Percentiles rank a stretch among this genome's conserved stretches.
Conservation (phyloP, 2,888 invertebrate genomes). For the Agrotis exclamationis region DNA sequence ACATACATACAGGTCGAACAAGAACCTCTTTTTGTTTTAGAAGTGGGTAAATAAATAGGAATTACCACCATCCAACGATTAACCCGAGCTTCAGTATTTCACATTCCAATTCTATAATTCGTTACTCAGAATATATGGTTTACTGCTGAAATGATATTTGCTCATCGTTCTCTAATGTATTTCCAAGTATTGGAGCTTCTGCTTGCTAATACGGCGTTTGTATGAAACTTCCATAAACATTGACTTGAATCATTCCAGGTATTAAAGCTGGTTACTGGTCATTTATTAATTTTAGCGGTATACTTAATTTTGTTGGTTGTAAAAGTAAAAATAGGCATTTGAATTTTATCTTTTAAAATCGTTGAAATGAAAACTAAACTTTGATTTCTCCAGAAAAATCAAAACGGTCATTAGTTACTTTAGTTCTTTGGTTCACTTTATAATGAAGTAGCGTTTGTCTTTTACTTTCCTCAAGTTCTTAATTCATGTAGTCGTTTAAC, state of each 20-base stretch:
- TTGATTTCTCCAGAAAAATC: no score
- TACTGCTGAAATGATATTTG: slow-evolving; percentile 42
- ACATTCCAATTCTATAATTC: slow-evolving; percentile 14
- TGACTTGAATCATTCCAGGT: slow-evolving; percentile 41
- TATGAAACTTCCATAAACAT: slow-evolving; percentile 46
- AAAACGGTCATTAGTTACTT: no score
- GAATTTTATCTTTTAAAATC: no score
- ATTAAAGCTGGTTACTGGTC: slow-evolving; percentile 10
- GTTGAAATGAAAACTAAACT: no score
- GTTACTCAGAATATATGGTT: slow-evolving; percentile 43
- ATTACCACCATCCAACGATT: neutral
- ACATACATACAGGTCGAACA: no score
- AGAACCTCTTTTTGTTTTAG: no score
- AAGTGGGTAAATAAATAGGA: neutral
- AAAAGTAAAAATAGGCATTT: neutral
- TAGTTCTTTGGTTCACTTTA: no score
- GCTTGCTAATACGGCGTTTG: slow-evolving; percentile 25
- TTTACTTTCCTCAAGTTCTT: no score
- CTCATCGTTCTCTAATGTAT: slow-evolving; percentile 38
- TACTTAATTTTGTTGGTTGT: slow-evolving; percentile 1
- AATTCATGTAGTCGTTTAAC: no score
- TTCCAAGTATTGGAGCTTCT: slow-evolving; percentile 51
- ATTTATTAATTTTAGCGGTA: slow-evolving; percentile 14
- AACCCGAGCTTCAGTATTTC: neutral
- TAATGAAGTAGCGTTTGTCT: no score